Base-by-base conservation (phyloP, 2,888 invertebrate species). In the Apoda limacodes region DNA sequence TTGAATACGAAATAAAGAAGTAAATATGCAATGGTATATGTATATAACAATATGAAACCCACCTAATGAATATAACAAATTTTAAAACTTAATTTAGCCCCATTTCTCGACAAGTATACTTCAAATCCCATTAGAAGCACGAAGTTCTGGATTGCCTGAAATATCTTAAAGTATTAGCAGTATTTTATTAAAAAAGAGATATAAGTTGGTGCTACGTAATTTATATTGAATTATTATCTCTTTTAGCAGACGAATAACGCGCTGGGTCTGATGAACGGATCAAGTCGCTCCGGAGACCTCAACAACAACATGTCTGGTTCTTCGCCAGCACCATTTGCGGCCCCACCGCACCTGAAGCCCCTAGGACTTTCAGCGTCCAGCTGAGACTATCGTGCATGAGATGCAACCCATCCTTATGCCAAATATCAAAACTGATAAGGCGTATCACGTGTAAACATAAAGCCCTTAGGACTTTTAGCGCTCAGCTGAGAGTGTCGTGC, bases 271-370 rank as follows among this genome's bases (percentile, higher is more conserved):
- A 83, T 86, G 76, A 85, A 85, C 60, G 85, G 80, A 17, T 69
- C 76, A 2, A 55, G 66, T 38, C 59, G 75, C 34, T 68, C 85
- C 29, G 86, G 86, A n/a, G 87, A 87, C 59, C 64, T 86, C 46
- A 86, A 87, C 78, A 87, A 87, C 74, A 87, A 87, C 68, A 86
- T 86, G 86, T 85, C 85, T 9, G 84, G 76, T 41, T 60, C 83
- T 39, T 72, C 72, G 13, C 63, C 76, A 23, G 75, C 76, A 10
- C 55, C 72, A 19, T 74, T 72, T 55, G 52, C 60, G 34, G 63
- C 82, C 2, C 83, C 84, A 37, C 66, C 83, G 49, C 84, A 83
- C 65, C 78, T 82, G 54, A 78, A 82, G 52, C 80, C 84, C 35
- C 80, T 85, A 34, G 83, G 85, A 31, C 71, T 85, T 23, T 85